A percentile compares a stretch with the other conserved stretches of the same genome.
Evolutionary conservation across 2,113 vertebrate genomes (phyloP).

Genomic region (Orcinus orca): DNA sequence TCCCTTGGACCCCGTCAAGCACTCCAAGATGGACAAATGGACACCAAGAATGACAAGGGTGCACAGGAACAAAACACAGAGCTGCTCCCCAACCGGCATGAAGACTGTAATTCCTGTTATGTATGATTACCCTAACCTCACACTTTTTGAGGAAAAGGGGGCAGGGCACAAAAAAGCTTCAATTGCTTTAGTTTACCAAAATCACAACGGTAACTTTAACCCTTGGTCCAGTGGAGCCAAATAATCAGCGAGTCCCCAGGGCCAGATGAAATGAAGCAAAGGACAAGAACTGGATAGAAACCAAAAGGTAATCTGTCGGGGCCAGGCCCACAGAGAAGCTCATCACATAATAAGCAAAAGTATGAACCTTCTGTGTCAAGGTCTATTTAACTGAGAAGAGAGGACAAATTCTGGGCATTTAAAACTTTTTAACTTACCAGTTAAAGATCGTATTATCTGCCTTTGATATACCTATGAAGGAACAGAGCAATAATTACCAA

Average conservation of each 20-base stretch:
- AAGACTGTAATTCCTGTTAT: background rate
- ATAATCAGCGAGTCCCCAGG: background rate
- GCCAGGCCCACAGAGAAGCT: background rate
- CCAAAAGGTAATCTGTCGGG: too few species aligned
- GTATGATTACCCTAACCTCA: background rate
- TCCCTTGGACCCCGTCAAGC: background rate
- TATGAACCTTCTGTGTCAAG: background rate
- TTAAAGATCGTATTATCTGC: background rate
- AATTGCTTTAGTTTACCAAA: background rate
- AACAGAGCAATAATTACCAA: background rate
- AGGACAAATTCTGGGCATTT: background rate
- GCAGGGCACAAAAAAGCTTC: background rate
- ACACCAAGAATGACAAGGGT: background rate
- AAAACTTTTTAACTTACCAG: background rate
- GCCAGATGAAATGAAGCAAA: background rate
- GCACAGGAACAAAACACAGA: accelerated
- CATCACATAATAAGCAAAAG: background rate
- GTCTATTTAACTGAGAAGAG: background rate
- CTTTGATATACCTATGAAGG: background rate
- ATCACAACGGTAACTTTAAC: background rate
- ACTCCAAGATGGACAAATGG: background rate
- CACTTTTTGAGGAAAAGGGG: background rate
- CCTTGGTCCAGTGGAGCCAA: background rate
- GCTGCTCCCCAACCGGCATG: background rate
- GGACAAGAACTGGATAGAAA: background rate